Evolutionary conservation across 1,140 invertebrate species (phyloP), one percentile per base, ranked within the genome.

Genomic region (Cydia strobilella): DNA sequence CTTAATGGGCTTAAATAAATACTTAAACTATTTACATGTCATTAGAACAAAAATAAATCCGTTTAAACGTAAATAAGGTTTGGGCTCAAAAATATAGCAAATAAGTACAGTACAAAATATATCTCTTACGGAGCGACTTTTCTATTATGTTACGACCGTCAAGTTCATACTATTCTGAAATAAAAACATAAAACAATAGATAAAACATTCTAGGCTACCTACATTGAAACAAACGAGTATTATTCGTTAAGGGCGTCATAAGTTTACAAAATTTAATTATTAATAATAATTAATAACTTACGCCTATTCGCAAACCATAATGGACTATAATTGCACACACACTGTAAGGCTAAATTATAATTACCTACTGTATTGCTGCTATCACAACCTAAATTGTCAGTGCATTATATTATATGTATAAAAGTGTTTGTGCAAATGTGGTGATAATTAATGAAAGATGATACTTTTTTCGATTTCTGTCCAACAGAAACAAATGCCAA

Each of bases 11-110:
- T 27, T 35, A 35, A 35, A 69, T 35, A 35, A 35, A 69, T 35
- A 69, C 65, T 59, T 18, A 69, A 69, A 69, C 27, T 69, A 69
- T 35, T 35, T 69, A 69, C 65, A 69, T 69, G 31, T 69, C 65
- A 35, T 69, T 69, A 39, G 31, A 69, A 69, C 65, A 69, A 69
- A 69, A 35, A 39, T 69, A 39, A 69, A 39, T 69, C 42, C 65
- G 31, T 20, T 69, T 35, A 6, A 51, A 51, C 48, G 15, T 6
- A n/a, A 45, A 45, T 45, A 45, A 51, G 15, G 12, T 51, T 51
- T 51, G 6, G 10, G 3, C n/a, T 4, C 15, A n/a, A 51, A 51
- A 51, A 15, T n/a, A 18, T 51, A n/a, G 12, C 12, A 12, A 51
- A n/a, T 5, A n/a, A n/a, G 5, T n/a, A 66, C 35, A n/a, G 27